phyloP scores from a whole-genome alignment of 2,888 invertebrate genomes.

The Coelopa pilipes region DNA sequence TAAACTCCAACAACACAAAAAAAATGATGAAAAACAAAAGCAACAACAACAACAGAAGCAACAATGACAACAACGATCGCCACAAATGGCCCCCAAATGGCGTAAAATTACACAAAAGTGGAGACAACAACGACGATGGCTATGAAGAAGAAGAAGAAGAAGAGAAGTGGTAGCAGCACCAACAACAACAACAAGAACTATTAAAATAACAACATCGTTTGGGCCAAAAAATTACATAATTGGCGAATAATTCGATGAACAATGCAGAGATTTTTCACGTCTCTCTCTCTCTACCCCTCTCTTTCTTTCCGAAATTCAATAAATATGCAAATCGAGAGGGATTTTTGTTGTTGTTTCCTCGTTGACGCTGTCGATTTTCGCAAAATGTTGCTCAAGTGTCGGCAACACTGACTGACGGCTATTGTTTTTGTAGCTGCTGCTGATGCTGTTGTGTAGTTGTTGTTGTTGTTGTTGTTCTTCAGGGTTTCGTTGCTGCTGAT shows the following conservation, averaged over 20 bases:
- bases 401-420: background rate
- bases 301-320: background rate
- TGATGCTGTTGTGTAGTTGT: background rate
- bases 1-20: background rate
- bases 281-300: background rate
- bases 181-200: background rate
- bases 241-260: conserved; percentile 47
- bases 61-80: background rate
- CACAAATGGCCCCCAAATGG: background rate
- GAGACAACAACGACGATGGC: background rate
- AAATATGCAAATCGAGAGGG: conserved; percentile 25
- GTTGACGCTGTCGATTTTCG: background rate
- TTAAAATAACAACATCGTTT: conserved; percentile 8
- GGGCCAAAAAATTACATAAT: conserved; percentile 51
- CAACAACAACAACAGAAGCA: background rate
- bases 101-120: conserved; percentile 11
- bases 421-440: too few species aligned
- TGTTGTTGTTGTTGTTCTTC: background rate
- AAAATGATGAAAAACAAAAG: background rate
- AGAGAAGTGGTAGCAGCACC: background rate
- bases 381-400: conserved; percentile 1
- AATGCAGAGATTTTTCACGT: conserved; percentile 4
- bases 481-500: background rate
- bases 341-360: background rate
- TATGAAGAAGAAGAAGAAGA: background rate